Base-by-base conservation (phyloP, 2,888 invertebrate species). In the Andrena praecox region DNA sequence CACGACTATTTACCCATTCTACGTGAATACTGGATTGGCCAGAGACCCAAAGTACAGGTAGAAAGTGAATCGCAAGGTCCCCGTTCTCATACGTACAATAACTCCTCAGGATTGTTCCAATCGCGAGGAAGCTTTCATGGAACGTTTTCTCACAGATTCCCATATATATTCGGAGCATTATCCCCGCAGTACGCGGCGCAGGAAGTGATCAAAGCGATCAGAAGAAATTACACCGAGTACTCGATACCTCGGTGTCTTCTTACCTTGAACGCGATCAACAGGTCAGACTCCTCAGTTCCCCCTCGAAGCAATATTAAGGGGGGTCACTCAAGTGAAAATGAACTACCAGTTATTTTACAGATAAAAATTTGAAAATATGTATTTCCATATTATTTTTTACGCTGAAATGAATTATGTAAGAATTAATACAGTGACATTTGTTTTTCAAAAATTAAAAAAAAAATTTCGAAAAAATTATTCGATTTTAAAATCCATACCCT, bases 1-100 rank as follows among this genome's bases (percentile, higher is more conserved):
- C 60, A 95, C 96, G 1, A 95, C 95, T 1, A 93, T 96, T n/a
- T 95, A 95, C 90, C 95, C 96, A 0, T 95, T 95, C 89, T 95
- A 95, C 84, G 94, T 95, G 10, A 92, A 94, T 79, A 95, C 95
- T 1, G 95, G 94, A 20, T 90, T 95, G 29, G 92, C 94, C 6
- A 91, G 92, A 33, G 91, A 93, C 77, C 94, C 94, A 1, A 89
- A 93, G 33, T 93, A 93, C 82, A 94, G 94, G 94, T 94, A 86
- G 83, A 16, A 20, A 48, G 7, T 7, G 24, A 0, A 1, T 62
- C 10, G 6, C 16, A 0, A 31, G 12, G 4, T 35, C 10, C 29
- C 10, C 3, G n/a, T 7, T 20, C 12, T 10, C 2, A 27, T 31
- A 3, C 35, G 10, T 42, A 12, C 42, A 42, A 0, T 42, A 12